Conservation (phyloP, 2,113 vertebrate species). For the Pithys albifrons region DNA sequence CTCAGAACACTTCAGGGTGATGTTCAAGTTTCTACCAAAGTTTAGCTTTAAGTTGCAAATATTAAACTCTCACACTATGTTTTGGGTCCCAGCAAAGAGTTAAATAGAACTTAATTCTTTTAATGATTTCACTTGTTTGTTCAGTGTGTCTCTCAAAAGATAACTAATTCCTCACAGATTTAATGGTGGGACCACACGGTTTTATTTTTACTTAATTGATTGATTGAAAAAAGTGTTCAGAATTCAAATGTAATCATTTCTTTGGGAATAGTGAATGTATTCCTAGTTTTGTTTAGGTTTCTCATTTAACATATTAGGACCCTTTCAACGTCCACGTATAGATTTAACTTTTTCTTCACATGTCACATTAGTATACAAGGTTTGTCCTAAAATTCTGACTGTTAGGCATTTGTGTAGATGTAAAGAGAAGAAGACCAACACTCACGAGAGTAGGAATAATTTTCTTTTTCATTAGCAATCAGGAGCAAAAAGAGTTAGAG, state of each 20-base stretch:
- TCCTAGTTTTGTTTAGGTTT: not conserved
- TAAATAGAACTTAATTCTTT: not conserved
- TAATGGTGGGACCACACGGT: not conserved
- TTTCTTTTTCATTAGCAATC: not conserved
- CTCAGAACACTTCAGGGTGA: not conserved
- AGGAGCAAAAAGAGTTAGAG: not conserved
- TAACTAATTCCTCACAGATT: not conserved
- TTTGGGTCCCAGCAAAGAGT: not conserved
- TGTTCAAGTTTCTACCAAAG: not conserved
- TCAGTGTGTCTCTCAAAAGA: not conserved
- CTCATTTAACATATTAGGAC: not conserved
- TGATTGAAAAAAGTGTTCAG: not conserved
- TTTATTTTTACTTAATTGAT: not conserved
- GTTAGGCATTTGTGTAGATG: not conserved
- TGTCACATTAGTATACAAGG: not conserved
- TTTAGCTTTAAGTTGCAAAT: not conserved
- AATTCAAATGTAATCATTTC: not conserved
- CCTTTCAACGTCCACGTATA: not conserved
- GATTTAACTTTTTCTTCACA: not conserved
- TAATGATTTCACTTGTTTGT: not conserved
- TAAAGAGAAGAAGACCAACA: not conserved
- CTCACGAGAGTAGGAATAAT: not conserved
- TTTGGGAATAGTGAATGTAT: not conserved
- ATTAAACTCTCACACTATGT: not conserved
- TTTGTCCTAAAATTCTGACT: not conserved